Base-by-base conservation (phyloP, 2,797 vertebrate species). In the Pantherophis alleghaniensis region DNA sequence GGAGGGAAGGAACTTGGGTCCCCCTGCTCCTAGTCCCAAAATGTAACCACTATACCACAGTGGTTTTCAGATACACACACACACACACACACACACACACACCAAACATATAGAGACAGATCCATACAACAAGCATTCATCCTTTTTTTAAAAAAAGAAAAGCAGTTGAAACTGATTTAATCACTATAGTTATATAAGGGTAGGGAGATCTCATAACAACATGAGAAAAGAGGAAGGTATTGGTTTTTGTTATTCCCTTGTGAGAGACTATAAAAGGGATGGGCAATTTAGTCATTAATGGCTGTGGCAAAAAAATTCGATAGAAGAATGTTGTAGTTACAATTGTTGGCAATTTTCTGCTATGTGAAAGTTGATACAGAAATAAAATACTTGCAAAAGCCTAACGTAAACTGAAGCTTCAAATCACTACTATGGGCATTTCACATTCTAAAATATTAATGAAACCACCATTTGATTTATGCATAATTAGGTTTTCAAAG, bases 401-500 rank as follows among this genome's bases (percentile, higher is more conserved):
- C 60, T 1, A 37, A 20, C 11, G 91, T 37, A 88, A 89, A 3
- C 93, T 86, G 90, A 96, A 87, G 90, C 94, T 47, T 94, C 91
- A 26, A 7, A 7, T 93, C 94, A 91, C 92, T 93, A 83, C 83
- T 91, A 88, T 11, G 94, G 90, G 94, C 95, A 87, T 93, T 91
- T 90, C 61, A 74, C 57, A 92, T 91, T 91, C 91, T 95, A 94
- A 91, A 96, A 92, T 37, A 92, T 94, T 95, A 96, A 95, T 6
- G 26, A 69, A 94, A 95, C 89, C 88, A 96, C 79, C 92, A 96
- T 95, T 90, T 96, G 93, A 93, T 89, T 37, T 95, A 96, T 95
- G 94, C 90, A 94, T 51, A 97, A 96, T 89, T 95, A 96, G 96
- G 79, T 97, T 96, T 94, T 96, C 95, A 92, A 69, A 96, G 96